These are phyloP conservation scores for Squalus acanthias DNA, from an alignment of 2,797 vertebrate species.

Conservation along the genomic window DNA sequence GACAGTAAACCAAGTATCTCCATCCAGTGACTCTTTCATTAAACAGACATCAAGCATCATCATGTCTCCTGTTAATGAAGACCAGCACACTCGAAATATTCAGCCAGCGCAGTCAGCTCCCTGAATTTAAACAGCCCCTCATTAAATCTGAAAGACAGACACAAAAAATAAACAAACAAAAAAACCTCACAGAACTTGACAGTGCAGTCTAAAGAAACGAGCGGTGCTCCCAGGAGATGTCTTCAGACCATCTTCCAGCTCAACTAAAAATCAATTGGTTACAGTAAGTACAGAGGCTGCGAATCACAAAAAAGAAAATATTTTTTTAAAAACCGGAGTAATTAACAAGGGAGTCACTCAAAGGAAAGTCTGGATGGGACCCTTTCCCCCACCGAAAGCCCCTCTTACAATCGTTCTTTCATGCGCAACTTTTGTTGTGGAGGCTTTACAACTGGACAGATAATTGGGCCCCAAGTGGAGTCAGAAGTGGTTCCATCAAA, in stretches of 20 bases:
- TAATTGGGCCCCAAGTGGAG: conserved; percentile 13
- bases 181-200: neutral
- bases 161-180: conserved; percentile 7
- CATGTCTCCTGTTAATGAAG: neutral
- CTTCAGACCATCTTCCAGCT: neutral
- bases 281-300: neutral
- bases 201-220: neutral
- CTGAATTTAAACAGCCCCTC: neutral
- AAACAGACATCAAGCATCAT: neutral
- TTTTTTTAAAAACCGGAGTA: neutral
- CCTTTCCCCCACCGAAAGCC: neutral
- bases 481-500: conserved; percentile 7
- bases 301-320: neutral
- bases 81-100: neutral
- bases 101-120: neutral
- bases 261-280: conserved; percentile 32
- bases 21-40: neutral
- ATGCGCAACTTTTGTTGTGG: conserved; percentile 29
- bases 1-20: no score
- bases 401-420: neutral
- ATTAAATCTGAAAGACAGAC: conserved; percentile 2
- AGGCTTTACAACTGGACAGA: neutral
- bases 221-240: neutral
- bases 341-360: neutral
- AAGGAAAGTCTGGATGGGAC: neutral